Percentiles rank a stretch among this genome's conserved stretches.
phyloP scores from a whole-genome alignment of 2,888 invertebrate species.

The Pterobdella sp. region DNA sequence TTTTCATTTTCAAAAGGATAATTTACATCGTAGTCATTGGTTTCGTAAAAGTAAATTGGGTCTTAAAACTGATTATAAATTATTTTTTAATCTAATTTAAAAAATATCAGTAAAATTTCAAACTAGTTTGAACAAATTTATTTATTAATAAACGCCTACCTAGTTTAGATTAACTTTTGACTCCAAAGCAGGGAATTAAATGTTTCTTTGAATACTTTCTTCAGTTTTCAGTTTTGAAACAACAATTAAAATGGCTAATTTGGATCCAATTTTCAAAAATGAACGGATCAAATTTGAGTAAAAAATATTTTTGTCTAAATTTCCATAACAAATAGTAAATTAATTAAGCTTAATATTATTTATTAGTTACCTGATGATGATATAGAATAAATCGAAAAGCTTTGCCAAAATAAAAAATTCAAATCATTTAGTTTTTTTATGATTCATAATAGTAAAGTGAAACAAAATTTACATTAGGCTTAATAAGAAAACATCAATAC shows the following conservation, averaged over 20 bases:
- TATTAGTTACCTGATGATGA: too few species aligned
- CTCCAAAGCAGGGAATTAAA: not conserved
- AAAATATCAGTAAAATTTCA: not conserved
- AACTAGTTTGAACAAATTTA: not conserved
- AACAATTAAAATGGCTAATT: conserved; percentile 4
- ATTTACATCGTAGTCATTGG: conserved; percentile 12
- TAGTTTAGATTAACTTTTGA: not conserved
- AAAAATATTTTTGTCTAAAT: too few species aligned
- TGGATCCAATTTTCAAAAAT: conserved; percentile 76
- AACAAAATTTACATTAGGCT: too few species aligned
- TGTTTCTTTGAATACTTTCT: not conserved
- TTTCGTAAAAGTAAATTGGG: conserved; percentile 8
- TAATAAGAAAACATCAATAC: too few species aligned
- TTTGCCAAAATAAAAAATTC: too few species aligned
- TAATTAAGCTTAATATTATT: too few species aligned
- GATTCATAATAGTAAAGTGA: too few species aligned
- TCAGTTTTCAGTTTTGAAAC: not conserved
- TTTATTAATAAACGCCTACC: not conserved
- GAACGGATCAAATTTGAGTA: conserved; percentile 54
- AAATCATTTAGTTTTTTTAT: too few species aligned
- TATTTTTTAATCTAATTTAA: not conserved
- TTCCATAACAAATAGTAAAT: too few species aligned
- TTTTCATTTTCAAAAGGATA: conserved; percentile 3
- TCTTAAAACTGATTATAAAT: not conserved
- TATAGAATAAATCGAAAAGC: too few species aligned